Conservation (phyloP, 2,888 invertebrate genomes). For the Syritta pipiens region DNA sequence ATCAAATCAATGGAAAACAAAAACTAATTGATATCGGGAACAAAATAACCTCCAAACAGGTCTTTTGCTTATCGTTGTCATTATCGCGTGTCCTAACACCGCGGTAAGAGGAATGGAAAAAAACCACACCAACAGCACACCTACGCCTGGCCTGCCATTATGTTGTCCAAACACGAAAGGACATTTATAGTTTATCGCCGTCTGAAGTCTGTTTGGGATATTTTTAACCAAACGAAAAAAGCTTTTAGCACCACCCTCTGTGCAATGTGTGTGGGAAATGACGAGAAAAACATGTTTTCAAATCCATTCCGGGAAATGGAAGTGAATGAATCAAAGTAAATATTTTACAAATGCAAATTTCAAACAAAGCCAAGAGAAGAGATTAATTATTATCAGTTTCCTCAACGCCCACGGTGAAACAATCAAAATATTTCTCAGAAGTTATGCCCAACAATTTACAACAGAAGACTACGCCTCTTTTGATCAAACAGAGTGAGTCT, state of each 20-base stretch:
- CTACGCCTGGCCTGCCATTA: too few relatives aligned
- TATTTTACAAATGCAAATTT: conserved; percentile 11
- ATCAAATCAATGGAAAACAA: too few relatives aligned
- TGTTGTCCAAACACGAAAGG: conserved; percentile 2
- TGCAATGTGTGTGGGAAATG: too few relatives aligned
- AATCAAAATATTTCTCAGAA: background rate
- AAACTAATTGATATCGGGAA: too few relatives aligned
- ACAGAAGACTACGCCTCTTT: conserved; percentile 14
- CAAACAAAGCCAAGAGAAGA: conserved; percentile 6
- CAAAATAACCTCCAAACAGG: too few relatives aligned
- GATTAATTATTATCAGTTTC: background rate
- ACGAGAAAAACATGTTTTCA: too few relatives aligned
- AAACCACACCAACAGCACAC: too few relatives aligned
- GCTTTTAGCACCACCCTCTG: too few relatives aligned
- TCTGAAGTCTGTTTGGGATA: conserved; percentile 8
- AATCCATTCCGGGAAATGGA: too few relatives aligned
- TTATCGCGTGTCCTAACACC: too few relatives aligned
- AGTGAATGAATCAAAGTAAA: conserved; percentile 3
- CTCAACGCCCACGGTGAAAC: background rate
- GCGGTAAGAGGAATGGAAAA: too few relatives aligned
- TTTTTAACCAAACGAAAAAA: conserved; percentile 5
- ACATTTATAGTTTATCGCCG: background rate
- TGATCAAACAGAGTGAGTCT: background rate
- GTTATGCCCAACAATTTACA: background rate
- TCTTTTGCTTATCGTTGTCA: too few relatives aligned